A percentile compares a stretch with the other conserved stretches of the same genome.
phyloP scores from a whole-genome alignment of 2,888 invertebrate species.

The Gisinianus flammeolus region DNA sequence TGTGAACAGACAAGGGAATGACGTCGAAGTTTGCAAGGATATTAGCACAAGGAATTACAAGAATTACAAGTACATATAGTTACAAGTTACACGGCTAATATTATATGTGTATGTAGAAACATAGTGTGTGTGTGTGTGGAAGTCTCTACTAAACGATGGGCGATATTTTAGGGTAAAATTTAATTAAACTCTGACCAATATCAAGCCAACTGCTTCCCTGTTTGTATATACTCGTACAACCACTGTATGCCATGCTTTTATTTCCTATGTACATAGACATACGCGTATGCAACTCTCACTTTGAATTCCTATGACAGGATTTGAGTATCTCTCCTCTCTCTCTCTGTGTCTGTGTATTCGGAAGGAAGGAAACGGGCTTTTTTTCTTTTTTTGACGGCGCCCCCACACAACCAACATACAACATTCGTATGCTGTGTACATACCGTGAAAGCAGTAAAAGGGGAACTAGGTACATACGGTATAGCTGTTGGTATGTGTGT shows the following conservation, averaged over 20 bases:
- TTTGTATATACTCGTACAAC: background rate
- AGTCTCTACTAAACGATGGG: background rate
- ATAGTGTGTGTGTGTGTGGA: background rate
- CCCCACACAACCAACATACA: too few relatives aligned
- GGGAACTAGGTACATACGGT: too few relatives aligned
- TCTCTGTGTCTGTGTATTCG: too few relatives aligned
- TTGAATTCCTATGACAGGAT: background rate
- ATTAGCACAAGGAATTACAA: background rate
- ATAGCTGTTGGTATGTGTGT: too few relatives aligned
- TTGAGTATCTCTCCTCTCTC: too few relatives aligned
- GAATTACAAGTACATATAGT: background rate
- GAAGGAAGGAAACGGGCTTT: background rate
- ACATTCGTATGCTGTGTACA: too few relatives aligned
- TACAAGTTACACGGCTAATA: background rate
- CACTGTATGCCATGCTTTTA: background rate
- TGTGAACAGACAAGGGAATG: background rate
- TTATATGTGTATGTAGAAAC: background rate
- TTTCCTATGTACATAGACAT: background rate
- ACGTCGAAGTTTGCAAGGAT: background rate
- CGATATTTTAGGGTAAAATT: slow-evolving; percentile 29
- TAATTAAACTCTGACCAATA: slow-evolving; percentile 28
- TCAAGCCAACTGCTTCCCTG: background rate
- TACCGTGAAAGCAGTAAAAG: too few relatives aligned
- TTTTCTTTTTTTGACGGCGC: too few relatives aligned
- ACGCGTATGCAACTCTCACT: background rate